Evolutionary conservation across 2,888 invertebrate species (phyloP).

Genomic region (Parnassius orleans): DNA sequence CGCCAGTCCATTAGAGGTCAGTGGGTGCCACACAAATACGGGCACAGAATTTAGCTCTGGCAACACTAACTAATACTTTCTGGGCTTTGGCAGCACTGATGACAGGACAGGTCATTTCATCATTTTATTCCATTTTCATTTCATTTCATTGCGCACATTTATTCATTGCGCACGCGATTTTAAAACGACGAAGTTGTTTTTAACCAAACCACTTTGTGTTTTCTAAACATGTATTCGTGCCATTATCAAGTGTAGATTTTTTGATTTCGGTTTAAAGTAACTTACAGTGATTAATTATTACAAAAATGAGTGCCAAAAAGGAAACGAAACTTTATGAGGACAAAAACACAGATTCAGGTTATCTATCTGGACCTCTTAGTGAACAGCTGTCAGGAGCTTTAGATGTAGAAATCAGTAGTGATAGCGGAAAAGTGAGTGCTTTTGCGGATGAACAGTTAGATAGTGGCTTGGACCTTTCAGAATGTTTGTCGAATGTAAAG

Average conservation of each 20-base stretch:
- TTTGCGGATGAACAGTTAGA: constrained; percentile 64
- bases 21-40: no score
- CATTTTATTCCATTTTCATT: constrained; percentile 32
- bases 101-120: no score
- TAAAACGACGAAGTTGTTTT: constrained; percentile 41
- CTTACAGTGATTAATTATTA: constrained; percentile 37
- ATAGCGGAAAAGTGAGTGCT: constrained; percentile 34
- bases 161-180: constrained; percentile 55
- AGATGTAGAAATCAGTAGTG: constrained; percentile 44
- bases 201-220: constrained; percentile 33
- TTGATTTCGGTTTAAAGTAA: constrained; percentile 30
- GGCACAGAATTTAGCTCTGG: no score
- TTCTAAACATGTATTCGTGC: constrained; percentile 53
- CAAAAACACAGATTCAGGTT: constrained; percentile 63
- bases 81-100: no score
- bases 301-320: constrained; percentile 71
- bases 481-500: constrained; percentile 82
- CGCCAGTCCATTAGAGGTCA: no score
- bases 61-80: no score
- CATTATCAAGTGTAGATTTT: constrained; percentile 37
- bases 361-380: constrained; percentile 54
- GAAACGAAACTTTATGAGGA: constrained; percentile 59
- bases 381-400: constrained; percentile 38
- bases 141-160: constrained; percentile 8
- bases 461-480: constrained; percentile 82